These are phyloP conservation scores for Anthonomus grandis DNA, from an alignment of 1,140 invertebrate species.

Conservation along the genomic window DNA sequence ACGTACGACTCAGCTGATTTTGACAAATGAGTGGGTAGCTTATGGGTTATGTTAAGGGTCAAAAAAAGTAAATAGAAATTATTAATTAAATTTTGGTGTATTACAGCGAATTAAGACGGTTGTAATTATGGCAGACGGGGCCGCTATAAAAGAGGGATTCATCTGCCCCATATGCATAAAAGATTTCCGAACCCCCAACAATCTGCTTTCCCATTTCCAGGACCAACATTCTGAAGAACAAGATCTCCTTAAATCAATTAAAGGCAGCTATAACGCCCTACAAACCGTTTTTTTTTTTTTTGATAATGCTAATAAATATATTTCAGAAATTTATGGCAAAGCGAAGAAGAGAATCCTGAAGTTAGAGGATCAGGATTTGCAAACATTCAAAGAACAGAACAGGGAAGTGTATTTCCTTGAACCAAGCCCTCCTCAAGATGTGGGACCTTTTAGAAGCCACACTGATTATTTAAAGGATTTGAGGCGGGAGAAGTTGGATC, in stretches of 20 bases:
- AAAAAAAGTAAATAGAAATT: no score
- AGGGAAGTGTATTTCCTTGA: slow-evolving; percentile 39
- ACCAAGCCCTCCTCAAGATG: slow-evolving; percentile 58
- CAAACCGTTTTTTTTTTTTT: neutral
- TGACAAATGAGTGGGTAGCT: no score
- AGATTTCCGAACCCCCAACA: slow-evolving; percentile 77
- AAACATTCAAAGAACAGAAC: slow-evolving; percentile 53
- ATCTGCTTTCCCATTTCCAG: slow-evolving; percentile 85
- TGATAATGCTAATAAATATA: slow-evolving; percentile 16
- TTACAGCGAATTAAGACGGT: neutral
- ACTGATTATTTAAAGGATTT: slow-evolving; percentile 77
- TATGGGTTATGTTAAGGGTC: no score
- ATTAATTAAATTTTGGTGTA: no score
- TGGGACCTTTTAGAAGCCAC: slow-evolving; percentile 65
- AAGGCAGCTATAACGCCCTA: slow-evolving; percentile 56
- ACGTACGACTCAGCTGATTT: no score
- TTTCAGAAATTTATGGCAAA: slow-evolving; percentile 77
- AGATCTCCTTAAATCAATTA: slow-evolving; percentile 85
- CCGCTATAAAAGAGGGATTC: slow-evolving; percentile 69
- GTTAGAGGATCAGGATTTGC: slow-evolving; percentile 64
- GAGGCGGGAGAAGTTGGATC: slow-evolving; percentile 63
- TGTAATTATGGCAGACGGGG: slow-evolving; percentile 11
- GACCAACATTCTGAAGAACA: slow-evolving; percentile 84
- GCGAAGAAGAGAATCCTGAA: slow-evolving; percentile 86
- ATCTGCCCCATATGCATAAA: slow-evolving; percentile 90